Base-by-base conservation (phyloP, 1,140 invertebrate genomes). In the Olivierus martensii region DNA sequence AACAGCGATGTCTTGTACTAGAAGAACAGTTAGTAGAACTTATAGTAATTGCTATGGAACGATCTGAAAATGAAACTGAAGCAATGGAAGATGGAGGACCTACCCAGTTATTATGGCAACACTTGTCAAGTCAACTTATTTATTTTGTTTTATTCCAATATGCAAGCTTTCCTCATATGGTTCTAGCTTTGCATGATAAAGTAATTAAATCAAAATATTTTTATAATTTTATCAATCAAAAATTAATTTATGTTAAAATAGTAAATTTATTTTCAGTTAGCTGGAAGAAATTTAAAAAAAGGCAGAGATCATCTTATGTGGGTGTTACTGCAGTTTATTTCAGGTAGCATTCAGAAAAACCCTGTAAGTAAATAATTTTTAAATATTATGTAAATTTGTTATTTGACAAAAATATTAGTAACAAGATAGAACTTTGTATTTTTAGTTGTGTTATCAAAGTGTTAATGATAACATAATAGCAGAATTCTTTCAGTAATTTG, bases 301-400 rank as follows among this genome's bases (percentile, higher is more conserved):
- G 90, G 90, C 0, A 71, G 92, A 46, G 91, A 97, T 71, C 88
- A 95, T 62, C 69, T 97, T 0, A 96, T 96, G 91, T 97, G 92
- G 92, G 84, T 92, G 4, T 69, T 97, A n/a, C 68, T 97, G 7
- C 92, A 96, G 69, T 96, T 93, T 64, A 92, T 96, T 55, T 95
- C 91, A 3, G 90, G 91, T 44, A 92, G 87, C 64, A 96, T 96
- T 63, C 89, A 94, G 69, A 82, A 91, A 59, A 94, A 94, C 73
- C 84, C 88, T 1, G 79, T 84, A 72, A 39, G 28, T 28, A 28
- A 28, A 28, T n/a, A n/a, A n/a, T n/a, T n/a, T n/a, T n/a, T n/a
- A n/a, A n/a, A n/a, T n/a, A n/a, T n/a, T n/a, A n/a, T n/a, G n/a
- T n/a, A n/a, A n/a, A n/a, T n/a, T n/a, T n/a, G n/a, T n/a, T n/a